Percentiles rank a stretch among this genome's conserved stretches.
phyloP scores from a whole-genome alignment of 2,113 vertebrate species.

The Zootoca vivipara region DNA sequence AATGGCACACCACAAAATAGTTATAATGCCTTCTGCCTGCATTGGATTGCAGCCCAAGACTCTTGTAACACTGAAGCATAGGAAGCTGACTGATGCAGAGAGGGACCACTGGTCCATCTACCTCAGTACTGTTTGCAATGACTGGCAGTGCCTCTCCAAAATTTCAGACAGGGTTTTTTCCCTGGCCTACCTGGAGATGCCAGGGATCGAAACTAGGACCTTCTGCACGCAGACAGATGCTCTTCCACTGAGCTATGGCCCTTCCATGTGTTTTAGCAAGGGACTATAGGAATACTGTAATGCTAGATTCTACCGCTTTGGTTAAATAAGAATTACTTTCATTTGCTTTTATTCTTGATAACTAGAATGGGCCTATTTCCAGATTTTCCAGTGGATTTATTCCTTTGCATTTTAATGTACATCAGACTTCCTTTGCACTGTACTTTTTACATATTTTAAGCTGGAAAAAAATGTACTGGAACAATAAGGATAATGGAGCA shows the following conservation, averaged over 20 bases:
- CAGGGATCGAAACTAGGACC: too few species aligned
- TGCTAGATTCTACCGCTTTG: neutral
- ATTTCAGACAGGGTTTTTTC: too few species aligned
- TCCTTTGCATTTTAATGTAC: neutral
- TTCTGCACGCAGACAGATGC: too few species aligned
- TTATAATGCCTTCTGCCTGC: neutral
- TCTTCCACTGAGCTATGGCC: too few species aligned
- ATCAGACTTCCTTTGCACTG: neutral
- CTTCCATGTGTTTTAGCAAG: neutral
- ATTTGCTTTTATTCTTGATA: conserved; percentile 14
- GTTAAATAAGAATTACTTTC: neutral
- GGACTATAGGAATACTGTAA: neutral
- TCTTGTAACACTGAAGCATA: too few species aligned
- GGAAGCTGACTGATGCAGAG: too few species aligned
- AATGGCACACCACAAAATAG: neutral
- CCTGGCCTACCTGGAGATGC: too few species aligned
- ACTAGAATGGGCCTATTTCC: neutral
- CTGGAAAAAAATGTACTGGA: neutral
- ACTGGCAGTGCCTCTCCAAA: too few species aligned
- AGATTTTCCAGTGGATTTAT: neutral
- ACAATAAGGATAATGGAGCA: neutral
- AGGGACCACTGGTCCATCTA: too few species aligned
- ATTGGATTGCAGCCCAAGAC: neutral
- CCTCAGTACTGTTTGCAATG: too few species aligned
- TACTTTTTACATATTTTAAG: conserved; percentile 14